phyloP scores from a whole-genome alignment of 2,113 vertebrate species.

The Pollimyrus isidori region DNA sequence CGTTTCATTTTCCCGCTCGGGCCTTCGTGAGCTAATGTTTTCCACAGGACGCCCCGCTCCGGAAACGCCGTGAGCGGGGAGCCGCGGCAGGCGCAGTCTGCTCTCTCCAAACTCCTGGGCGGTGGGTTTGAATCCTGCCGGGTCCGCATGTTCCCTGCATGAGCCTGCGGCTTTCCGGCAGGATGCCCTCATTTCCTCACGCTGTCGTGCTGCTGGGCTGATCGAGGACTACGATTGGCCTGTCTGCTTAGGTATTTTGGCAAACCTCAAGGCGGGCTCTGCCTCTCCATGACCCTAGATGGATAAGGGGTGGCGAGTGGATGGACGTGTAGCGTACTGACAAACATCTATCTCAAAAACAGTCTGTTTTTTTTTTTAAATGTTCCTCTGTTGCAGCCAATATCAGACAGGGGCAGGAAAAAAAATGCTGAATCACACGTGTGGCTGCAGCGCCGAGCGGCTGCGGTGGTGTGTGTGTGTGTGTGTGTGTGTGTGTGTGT shows the following conservation, averaged over 20 bases:
- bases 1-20: neutral
- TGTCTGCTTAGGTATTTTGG: neutral
- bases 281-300: neutral
- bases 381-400: neutral
- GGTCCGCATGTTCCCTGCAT: neutral
- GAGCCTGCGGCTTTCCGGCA: neutral
- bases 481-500: conserved; percentile 50
- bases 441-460: neutral
- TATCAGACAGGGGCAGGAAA: neutral
- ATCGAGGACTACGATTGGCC: neutral
- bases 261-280: neutral
- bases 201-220: neutral
- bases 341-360: neutral
- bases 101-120: neutral
- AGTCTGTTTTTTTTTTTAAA: neutral
- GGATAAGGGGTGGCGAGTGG: neutral
- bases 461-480: conserved; percentile 43
- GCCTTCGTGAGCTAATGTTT: neutral
- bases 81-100: neutral
- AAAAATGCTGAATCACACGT: neutral
- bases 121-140: neutral
- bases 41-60: neutral
- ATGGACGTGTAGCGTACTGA: neutral
- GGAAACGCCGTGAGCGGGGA: neutral
- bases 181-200: neutral